Conservation (phyloP, 2,888 invertebrate species). For the Lycaena phlaeas region DNA sequence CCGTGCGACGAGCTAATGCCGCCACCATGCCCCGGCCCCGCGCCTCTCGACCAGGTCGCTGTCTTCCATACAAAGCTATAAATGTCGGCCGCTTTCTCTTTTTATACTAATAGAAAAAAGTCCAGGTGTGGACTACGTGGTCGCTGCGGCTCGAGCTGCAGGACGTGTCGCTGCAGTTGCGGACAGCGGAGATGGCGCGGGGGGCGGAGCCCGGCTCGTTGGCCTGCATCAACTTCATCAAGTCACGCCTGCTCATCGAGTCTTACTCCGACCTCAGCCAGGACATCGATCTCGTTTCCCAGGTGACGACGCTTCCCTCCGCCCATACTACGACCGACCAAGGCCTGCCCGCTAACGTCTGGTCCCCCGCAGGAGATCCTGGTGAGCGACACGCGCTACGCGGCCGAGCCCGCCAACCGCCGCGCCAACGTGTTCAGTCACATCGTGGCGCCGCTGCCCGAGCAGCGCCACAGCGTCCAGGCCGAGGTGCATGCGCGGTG, state of each 20-base stretch:
- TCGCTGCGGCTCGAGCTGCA: conserved; percentile 87
- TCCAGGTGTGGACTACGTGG: conserved; percentile 79
- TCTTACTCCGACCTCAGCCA: conserved; percentile 90
- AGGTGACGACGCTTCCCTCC: conserved; percentile 68
- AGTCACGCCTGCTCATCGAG: conserved; percentile 88
- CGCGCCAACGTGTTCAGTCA: conserved; percentile 90
- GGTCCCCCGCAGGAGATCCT: conserved; percentile 86
- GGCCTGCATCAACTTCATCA: conserved; percentile 93
- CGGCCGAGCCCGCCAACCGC: conserved; percentile 77
- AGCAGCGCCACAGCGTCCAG: conserved; percentile 76
- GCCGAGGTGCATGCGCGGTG: conserved; percentile 81
- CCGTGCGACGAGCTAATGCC: conserved; percentile 50
- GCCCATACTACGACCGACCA: neutral
- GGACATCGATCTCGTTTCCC: conserved; percentile 93
- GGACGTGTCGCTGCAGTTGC: conserved; percentile 86
- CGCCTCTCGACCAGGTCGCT: conserved; percentile 7
- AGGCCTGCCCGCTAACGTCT: too few relatives aligned
- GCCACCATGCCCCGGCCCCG: conserved; percentile 18
- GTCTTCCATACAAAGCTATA: neutral
- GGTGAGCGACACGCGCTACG: conserved; percentile 82
- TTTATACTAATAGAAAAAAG: neutral
- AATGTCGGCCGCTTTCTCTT: neutral
- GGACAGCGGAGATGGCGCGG: conserved; percentile 24
- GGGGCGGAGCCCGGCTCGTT: conserved; percentile 74
- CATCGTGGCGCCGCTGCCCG: conserved; percentile 86